Evolutionary conservation across 2,113 vertebrate species (phyloP), one percentile per base, ranked within the genome.

Genomic region (Cyanoramphus novaezelandiae): DNA sequence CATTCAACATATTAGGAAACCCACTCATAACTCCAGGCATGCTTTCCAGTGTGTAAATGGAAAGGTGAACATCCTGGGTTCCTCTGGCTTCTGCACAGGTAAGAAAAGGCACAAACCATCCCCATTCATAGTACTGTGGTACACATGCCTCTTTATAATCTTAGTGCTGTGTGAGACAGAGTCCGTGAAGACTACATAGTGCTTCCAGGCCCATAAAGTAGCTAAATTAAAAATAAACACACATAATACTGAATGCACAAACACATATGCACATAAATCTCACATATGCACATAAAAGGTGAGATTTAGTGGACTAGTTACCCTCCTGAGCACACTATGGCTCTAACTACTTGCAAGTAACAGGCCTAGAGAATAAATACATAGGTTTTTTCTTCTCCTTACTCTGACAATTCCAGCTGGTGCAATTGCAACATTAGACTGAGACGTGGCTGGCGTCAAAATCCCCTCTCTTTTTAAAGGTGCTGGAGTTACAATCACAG

Each of bases 401-500:
- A 99, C 99, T 98, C 97, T 97, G 96, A 98, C 88, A 52, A 99
- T 98, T 97, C 98, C 95, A 87, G 99, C 96, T 35, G 99, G 97
- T 28, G 99, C 68, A 78, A 99, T 98, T 95, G 99, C 98, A 90
- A 99, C 96, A 39, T 96, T 98, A 50, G 99, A 95, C 68, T 98
- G 98, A 71, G 98, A 97, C 75, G 98, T 97, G 10, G 98, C 91
- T 52, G 98, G 97, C 27, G 98, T 97, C 95, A 98, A 93, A 90
- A 99, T 97, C 57, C 98, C 97, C 41, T 99, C 99, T 90, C 98
- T 97, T 97, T 99, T 99, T 95, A 99, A 93, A 90, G 99, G 96
- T 50, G 98, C 97, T 35, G 98, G 98, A 15, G 99, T 98, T 95
- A 99, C 98, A 79, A 99, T 98, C 94, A 99, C 98, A 79, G 99